Base-by-base conservation (phyloP, 2,797 vertebrate genomes). In the Cossypha niveicapilla region DNA sequence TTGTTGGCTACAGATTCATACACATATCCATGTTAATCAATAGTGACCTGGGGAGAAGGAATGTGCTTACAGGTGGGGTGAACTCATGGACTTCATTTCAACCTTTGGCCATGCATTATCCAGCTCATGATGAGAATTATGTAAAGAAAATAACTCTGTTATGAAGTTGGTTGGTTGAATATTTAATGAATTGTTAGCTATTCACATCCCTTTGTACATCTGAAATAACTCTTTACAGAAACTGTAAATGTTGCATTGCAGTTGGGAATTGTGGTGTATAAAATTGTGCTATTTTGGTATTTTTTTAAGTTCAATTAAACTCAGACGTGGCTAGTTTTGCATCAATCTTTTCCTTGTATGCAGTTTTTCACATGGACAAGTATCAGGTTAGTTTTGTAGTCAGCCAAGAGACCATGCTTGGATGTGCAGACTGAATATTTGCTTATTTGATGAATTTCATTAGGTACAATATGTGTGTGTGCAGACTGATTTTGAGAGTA, bases 11-110 rank as follows among this genome's bases (percentile, higher is more conserved):
- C 5, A 18, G 13, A 37, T 53, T 57, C 32, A 8, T 1, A 3
- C 16, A 6, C 4, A 4, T 1, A 3, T 70, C 4, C 1, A 0
- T 32, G 9, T 17, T 72, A 58, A 72, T 57, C 17, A 8, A 4
- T 58, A 54, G 32, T 47, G 61, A 57, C 0, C 3, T 39, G 67
- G 23, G 57, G 3, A 47, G 45, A 71, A 71, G 21, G n/a, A 30
- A 63, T 6, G 28, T 42, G 70, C 17, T 48, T 66, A 23, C 37
- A 35, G 17, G 1, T 35, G 24, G 18, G 34, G 9, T 56, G 23
- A 60, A 35, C 39, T 87, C 4, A 0, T 9, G 28, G 48, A 6
- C 5, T 73, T 65, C 45, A 3, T 28, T 57, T 73, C 56, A 27
- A 34, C 14, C 34, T 47, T 54, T 30, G 25, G 28, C 45, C 21